Conservation (phyloP, 1,140 invertebrate genomes). For the Diachasmimorpha longicaudata region DNA sequence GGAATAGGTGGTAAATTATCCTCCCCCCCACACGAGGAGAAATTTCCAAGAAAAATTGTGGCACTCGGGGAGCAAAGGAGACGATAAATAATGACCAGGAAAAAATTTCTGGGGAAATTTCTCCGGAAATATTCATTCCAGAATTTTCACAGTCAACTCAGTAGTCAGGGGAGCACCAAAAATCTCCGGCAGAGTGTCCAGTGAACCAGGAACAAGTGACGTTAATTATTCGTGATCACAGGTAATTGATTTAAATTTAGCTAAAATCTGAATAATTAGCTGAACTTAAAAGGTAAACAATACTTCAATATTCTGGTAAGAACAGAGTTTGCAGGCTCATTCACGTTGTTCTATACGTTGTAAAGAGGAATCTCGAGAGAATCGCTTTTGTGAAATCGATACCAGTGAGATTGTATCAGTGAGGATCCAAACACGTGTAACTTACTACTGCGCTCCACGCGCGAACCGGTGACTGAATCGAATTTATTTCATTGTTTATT, state of each 20-base stretch:
- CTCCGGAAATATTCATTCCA: too few relatives aligned
- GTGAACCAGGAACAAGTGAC: background rate
- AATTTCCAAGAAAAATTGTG: too few relatives aligned
- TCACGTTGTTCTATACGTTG: background rate
- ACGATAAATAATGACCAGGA: too few relatives aligned
- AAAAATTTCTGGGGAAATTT: too few relatives aligned
- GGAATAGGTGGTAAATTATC: background rate
- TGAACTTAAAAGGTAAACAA: background rate
- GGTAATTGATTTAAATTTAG: background rate
- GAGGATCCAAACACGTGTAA: conserved; percentile 60
- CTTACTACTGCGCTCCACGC: conserved; percentile 49
- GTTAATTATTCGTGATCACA: background rate
- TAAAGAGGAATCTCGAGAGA: conserved; percentile 7
- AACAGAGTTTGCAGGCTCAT: background rate
- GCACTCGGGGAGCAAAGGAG: too few relatives aligned
- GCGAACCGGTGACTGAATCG: conserved; percentile 43
- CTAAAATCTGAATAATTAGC: background rate
- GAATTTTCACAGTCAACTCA: background rate
- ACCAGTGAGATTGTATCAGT: conserved; percentile 56
- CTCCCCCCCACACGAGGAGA: too few relatives aligned
- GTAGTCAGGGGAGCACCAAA: background rate
- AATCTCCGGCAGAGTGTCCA: background rate
- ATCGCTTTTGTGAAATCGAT: conserved; percentile 59
- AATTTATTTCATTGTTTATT: conserved; percentile 51
- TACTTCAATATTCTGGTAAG: background rate